Conservation (phyloP, 35 echinoderm and acorn worm species). For the Holothuria glaberrima region DNA sequence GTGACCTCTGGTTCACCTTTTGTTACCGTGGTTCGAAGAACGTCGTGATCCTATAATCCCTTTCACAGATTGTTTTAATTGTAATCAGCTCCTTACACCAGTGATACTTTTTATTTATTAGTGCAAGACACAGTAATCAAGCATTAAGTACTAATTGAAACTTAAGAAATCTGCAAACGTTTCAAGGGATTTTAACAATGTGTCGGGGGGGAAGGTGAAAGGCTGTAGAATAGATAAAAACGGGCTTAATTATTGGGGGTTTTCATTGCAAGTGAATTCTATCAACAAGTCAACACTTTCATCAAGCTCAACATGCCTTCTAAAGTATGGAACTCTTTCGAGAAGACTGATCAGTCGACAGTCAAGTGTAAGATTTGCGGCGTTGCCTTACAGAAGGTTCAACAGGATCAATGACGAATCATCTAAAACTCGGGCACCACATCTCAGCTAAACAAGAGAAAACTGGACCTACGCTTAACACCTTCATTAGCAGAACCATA, state of each 20-base stretch:
- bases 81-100: neutral
- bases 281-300: neutral
- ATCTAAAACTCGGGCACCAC: neutral
- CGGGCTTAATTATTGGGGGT: neutral
- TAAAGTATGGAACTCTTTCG: slow-evolving; percentile 35
- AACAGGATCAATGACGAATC: slow-evolving; percentile 19
- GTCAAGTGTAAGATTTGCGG: slow-evolving; percentile 10
- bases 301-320: slow-evolving; percentile 25
- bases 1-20: neutral
- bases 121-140: neutral
- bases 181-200: neutral
- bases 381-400: neutral
- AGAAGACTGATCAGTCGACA: neutral
- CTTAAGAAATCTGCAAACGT: neutral
- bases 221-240: slow-evolving; percentile 9
- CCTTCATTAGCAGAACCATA: neutral
- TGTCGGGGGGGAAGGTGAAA: neutral
- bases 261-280: slow-evolving; percentile 31
- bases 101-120: slow-evolving; percentile 7
- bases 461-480: neutral
- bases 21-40: neutral
- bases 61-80: neutral
- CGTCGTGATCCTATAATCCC: neutral
- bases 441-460: neutral
- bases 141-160: slow-evolving; percentile 7